Conservation (phyloP, 37 sponge, comb jelly and placozoan genomes). For the Sycon ciliatum region DNA sequence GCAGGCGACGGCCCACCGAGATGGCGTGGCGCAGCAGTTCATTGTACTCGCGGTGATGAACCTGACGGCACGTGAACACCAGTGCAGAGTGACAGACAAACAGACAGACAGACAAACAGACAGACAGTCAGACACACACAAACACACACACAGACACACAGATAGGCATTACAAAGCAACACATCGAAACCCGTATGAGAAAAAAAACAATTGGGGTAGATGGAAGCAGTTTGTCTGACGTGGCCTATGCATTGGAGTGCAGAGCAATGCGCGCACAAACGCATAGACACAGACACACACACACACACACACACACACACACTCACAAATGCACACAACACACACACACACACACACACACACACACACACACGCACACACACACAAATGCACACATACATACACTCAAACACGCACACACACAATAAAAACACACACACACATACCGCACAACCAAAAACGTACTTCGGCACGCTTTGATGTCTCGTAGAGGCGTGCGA, state of each 20-base stretch:
- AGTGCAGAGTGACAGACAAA: background rate
- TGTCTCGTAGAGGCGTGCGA: constrained; percentile 26
- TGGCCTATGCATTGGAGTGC: no score
- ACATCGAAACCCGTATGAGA: no score
- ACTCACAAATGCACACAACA: constrained; percentile 27
- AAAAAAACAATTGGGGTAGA: no score
- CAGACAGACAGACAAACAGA: background rate
- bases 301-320: constrained; percentile 17
- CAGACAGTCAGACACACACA: background rate
- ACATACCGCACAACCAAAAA: no score
- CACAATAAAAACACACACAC: constrained; percentile 46
- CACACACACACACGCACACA: constrained; percentile 31
- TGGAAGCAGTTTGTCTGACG: no score
- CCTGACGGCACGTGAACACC: background rate
- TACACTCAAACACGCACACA: background rate
- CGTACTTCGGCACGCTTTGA: constrained; percentile 22
- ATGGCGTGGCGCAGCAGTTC: constrained; percentile 58
- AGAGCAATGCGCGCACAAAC: no score
- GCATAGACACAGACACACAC: background rate
- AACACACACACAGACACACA: background rate
- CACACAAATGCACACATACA: background rate
- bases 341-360: background rate
- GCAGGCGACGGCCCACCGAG: constrained; percentile 68
- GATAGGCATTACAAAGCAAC: no score
- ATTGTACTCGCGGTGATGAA: constrained; percentile 59